A percentile compares a stretch with the other conserved stretches of the same genome.
These are phyloP conservation scores for Cercopithecus mitis DNA, from an alignment of 2,797 vertebrate species.

Conservation along the genomic window DNA sequence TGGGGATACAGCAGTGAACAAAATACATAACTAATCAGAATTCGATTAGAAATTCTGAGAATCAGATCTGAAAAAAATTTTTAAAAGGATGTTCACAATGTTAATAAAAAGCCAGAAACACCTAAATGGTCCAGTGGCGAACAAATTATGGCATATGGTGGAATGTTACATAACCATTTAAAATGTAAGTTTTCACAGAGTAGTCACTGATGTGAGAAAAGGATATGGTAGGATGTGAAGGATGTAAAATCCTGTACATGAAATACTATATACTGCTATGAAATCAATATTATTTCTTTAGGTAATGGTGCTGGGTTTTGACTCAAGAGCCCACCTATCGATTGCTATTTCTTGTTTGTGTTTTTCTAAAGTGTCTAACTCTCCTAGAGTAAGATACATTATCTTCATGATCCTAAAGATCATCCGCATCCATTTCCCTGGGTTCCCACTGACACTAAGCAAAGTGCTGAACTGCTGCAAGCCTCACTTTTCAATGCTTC, in stretches of 20 bases:
- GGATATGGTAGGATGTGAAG: not conserved
- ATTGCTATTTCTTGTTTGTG: not conserved
- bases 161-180: not conserved
- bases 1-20: not conserved
- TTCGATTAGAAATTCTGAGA: not conserved
- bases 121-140: not conserved
- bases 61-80: not conserved
- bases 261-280: not conserved
- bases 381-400: not conserved
- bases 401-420: not conserved
- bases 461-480: not conserved
- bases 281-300: not conserved
- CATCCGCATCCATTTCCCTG: not conserved
- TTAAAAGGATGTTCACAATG: not conserved
- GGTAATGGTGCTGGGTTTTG: not conserved
- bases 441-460: not conserved
- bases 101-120: not conserved
- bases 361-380: not conserved
- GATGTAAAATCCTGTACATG: not conserved
- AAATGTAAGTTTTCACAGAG: slow-evolving; percentile 9
- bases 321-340: not conserved
- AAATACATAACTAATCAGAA: not conserved
- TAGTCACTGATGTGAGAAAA: not conserved
- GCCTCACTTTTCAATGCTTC: not conserved
- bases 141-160: not conserved